Evolutionary conservation across 2,888 invertebrate species (phyloP).

Genomic region (Ectobius pallidus): DNA sequence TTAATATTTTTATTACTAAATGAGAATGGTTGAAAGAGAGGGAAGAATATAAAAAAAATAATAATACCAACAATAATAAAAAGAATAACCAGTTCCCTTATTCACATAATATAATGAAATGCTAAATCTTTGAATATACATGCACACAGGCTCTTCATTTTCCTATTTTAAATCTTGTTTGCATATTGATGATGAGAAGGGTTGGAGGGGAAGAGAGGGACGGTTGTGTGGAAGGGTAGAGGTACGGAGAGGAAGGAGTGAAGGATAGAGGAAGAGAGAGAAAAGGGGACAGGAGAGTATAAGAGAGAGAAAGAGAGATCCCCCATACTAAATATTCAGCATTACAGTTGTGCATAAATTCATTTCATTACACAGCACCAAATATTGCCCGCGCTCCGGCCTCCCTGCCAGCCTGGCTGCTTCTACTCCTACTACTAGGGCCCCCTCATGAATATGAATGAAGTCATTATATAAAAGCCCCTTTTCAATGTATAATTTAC

Average conservation of each 20-base stretch:
- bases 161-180: conserved; percentile 46
- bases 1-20: conserved; percentile 25
- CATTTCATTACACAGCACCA: conserved; percentile 67
- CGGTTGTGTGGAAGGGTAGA: conserved; percentile 23
- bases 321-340: conserved; percentile 60
- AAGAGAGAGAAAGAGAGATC: conserved; percentile 57
- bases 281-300: conserved; percentile 64
- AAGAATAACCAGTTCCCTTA: conserved; percentile 38
- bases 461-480: conserved; percentile 68
- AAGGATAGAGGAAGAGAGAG: conserved; percentile 67
- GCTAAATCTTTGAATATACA: conserved; percentile 45
- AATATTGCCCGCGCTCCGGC: conserved; percentile 67
- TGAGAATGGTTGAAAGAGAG: neutral
- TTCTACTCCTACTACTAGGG: conserved; percentile 29
- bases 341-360: conserved; percentile 70
- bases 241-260: conserved; percentile 61
- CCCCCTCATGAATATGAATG: conserved; percentile 67
- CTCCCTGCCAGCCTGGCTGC: conserved; percentile 13
- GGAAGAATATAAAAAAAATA: conserved; percentile 19
- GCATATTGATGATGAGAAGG: conserved; percentile 46
- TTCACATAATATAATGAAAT: conserved; percentile 41
- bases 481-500: conserved; percentile 70
- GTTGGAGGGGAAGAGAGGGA: conserved; percentile 63
- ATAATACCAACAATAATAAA: conserved; percentile 27
- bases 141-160: conserved; percentile 45